A percentile compares a stretch with the other conserved stretches of the same genome.
These are phyloP conservation scores for Ridgeia piscesae DNA, from an alignment of 1,140 invertebrate genomes.

Conservation along the genomic window DNA sequence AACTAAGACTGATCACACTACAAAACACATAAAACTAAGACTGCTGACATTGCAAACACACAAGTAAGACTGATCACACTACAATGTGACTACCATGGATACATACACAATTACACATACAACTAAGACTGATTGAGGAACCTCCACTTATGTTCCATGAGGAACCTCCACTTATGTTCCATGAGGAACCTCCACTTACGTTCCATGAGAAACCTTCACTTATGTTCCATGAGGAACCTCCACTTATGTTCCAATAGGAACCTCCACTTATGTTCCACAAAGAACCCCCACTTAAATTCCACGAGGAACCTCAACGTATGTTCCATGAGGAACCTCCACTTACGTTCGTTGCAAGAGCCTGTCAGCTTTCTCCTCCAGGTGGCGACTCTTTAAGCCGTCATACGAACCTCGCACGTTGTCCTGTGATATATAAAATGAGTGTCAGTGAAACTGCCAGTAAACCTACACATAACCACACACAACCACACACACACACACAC, in stretches of 20 bases:
- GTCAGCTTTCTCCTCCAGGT: constrained; percentile 41
- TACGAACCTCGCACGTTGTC: neutral
- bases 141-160: neutral
- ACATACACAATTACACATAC: too few relatives aligned
- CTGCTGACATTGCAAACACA: constrained; percentile 25
- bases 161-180: neutral
- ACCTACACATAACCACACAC: too few relatives aligned
- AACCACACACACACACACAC: neutral
- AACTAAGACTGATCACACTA: neutral
- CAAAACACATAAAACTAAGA: constrained; percentile 8
- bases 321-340: neutral
- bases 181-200: constrained; percentile 26
- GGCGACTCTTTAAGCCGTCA: constrained; percentile 32
- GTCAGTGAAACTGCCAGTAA: neutral
- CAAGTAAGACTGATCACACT: too few relatives aligned
- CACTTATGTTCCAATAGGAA: constrained; percentile 30
- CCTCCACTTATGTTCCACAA: neutral
- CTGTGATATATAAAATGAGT: neutral
- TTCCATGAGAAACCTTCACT: constrained; percentile 38
- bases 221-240: constrained; percentile 24
- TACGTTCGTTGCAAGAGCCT: constrained; percentile 40
- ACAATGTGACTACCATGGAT: too few relatives aligned
- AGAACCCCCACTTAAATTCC: too few relatives aligned
- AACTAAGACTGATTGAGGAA: neutral
- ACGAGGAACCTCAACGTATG: neutral